A percentile compares a stretch with the other conserved stretches of the same genome.
phyloP scores from a whole-genome alignment of 1,140 invertebrate genomes.

The Drosophila sechellia region DNA sequence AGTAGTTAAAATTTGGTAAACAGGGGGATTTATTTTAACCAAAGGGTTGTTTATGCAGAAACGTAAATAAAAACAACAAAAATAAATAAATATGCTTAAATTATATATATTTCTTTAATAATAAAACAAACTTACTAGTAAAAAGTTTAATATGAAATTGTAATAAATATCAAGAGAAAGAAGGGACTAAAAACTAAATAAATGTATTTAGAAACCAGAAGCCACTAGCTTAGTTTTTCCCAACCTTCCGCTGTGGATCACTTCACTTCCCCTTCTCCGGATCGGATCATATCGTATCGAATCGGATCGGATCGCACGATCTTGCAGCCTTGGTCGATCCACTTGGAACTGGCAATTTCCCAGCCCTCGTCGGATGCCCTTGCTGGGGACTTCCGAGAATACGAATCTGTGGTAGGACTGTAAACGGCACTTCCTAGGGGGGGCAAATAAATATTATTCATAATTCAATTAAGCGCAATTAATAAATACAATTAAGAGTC shows the following conservation, averaged over 20 bases:
- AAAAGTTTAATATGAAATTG: too few species aligned
- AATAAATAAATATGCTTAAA: neutral
- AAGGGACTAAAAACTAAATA: neutral
- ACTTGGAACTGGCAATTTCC: constrained; percentile 14
- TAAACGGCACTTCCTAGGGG: constrained; percentile 46
- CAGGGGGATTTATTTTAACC: neutral
- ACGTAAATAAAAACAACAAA: neutral
- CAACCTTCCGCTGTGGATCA: constrained; percentile 26
- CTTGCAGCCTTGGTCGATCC: constrained; percentile 33
- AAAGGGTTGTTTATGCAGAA: neutral
- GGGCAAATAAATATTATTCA: constrained; percentile 68
- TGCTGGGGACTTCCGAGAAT: constrained; percentile 67
- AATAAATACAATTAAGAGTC: constrained; percentile 81
- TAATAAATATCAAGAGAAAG: too few species aligned
- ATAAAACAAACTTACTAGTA: too few species aligned
- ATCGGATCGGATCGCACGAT: constrained; percentile 23
- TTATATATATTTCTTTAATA: too few species aligned
- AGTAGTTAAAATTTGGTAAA: neutral
- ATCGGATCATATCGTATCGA: neutral
- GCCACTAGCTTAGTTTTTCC: neutral
- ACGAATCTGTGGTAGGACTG: constrained; percentile 51
- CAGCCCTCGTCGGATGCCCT: constrained; percentile 51
- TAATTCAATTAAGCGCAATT: constrained; percentile 80
- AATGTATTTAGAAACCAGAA: neutral
- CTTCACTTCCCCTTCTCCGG: constrained; percentile 10